Evolutionary conservation across 1,140 invertebrate genomes (phyloP).

Genomic region (Archegozetes longisetosus): DNA sequence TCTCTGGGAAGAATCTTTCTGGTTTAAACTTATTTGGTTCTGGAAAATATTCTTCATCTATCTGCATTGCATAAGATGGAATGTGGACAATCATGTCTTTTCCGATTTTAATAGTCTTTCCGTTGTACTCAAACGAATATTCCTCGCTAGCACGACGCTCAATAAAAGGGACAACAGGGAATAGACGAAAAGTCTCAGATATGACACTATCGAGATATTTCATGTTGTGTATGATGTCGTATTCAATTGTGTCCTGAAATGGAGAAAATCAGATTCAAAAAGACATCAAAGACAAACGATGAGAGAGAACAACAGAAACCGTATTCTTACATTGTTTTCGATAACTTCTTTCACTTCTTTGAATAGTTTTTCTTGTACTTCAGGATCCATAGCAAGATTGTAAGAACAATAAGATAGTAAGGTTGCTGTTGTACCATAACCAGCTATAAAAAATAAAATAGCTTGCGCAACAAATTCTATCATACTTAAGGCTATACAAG

Average conservation of each 20-base stretch:
- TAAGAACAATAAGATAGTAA: conserved; percentile 32
- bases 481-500: too few species aligned
- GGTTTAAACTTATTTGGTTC: conserved; percentile 23
- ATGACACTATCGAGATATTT: conserved; percentile 28
- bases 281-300: too few species aligned
- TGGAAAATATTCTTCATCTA: conserved; percentile 19
- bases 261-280: background rate
- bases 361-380: conserved; percentile 32
- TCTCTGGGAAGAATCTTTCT: conserved; percentile 7
- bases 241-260: background rate
- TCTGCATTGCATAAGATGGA: conserved; percentile 22
- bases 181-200: conserved; percentile 29
- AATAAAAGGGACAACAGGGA: conserved; percentile 20
- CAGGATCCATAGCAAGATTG: conserved; percentile 31
- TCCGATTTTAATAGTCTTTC: conserved; percentile 23
- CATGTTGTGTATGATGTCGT: background rate
- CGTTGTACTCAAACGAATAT: conserved; percentile 18
- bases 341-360: conserved; percentile 25
- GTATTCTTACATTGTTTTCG: background rate
- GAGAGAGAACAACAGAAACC: too few species aligned
- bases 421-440: conserved; percentile 35
- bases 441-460: conserved; percentile 33
- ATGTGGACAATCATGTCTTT: conserved; percentile 19
- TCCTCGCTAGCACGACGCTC: conserved; percentile 1
- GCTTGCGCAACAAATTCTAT: conserved; percentile 31